Evolutionary conservation across 2,113 vertebrate species (phyloP).

Genomic region (Nestor notabilis): DNA sequence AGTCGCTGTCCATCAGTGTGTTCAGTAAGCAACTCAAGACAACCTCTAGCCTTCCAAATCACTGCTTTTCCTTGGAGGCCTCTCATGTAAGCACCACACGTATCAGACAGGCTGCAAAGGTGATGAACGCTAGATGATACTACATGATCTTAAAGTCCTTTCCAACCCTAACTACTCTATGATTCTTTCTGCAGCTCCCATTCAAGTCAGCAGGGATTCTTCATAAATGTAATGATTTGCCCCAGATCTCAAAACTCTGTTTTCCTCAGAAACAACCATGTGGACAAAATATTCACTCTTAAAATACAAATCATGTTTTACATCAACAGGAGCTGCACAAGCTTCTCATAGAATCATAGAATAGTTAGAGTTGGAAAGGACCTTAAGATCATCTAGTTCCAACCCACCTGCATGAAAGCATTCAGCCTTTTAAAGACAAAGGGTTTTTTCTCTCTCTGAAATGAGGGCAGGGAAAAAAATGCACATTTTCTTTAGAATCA

Average conservation of each 20-base stretch:
- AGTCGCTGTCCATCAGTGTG: too few species aligned
- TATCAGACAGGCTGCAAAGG: background rate
- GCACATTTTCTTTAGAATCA: constrained; percentile 21
- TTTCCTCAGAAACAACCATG: background rate
- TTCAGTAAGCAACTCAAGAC: background rate
- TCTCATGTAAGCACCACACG: background rate
- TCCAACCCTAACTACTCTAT: background rate
- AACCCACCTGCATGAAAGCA: background rate
- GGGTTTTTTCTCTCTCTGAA: constrained; percentile 15
- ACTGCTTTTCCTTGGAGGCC: background rate
- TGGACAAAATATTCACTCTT: background rate
- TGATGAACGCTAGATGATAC: background rate
- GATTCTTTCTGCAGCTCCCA: background rate
- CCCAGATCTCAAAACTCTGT: background rate
- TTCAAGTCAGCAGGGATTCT: background rate
- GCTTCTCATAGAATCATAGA: background rate
- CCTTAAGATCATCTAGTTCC: background rate
- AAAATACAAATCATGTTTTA: background rate
- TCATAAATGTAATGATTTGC: background rate
- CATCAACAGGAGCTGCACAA: background rate
- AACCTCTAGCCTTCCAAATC: background rate
- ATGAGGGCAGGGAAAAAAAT: background rate
- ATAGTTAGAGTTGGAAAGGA: background rate
- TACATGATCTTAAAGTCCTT: background rate
- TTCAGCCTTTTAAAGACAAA: background rate